Conservation (phyloP, 2,797 vertebrate species). For the Parauchenoglanis ngamensis region DNA sequence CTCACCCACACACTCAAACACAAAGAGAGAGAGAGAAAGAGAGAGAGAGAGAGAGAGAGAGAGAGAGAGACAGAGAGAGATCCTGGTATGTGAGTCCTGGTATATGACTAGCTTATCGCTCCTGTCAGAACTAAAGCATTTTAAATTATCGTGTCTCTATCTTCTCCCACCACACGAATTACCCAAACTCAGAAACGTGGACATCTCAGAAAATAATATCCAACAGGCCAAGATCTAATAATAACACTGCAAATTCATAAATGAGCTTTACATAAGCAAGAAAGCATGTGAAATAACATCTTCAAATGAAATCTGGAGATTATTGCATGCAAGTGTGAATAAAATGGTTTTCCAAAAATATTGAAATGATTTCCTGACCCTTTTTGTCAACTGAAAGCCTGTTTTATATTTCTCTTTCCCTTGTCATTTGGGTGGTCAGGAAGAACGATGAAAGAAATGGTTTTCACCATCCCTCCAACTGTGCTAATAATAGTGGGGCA, state of each 20-base stretch:
- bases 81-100: conserved; percentile 15
- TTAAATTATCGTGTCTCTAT: conserved; percentile 35
- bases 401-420: conserved; percentile 34
- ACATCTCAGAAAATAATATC: not conserved
- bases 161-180: conserved; percentile 13
- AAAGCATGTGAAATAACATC: not conserved
- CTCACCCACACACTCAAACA: not conserved
- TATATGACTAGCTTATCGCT: conserved; percentile 39
- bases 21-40: not conserved
- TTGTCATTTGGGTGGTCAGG: conserved; percentile 51
- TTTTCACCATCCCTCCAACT: conserved; percentile 42
- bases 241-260: not conserved
- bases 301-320: not conserved
- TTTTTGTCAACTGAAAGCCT: not conserved
- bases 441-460: conserved; percentile 6
- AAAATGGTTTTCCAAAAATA: conserved; percentile 3
- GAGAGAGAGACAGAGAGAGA: too few species aligned
- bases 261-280: not conserved
- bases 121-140: conserved; percentile 32
- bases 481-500: conserved; percentile 56
- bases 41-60: too few species aligned
- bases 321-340: not conserved
- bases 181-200: not conserved
- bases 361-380: not conserved
- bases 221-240: conserved; percentile 6